phyloP scores from a whole-genome alignment of 2,888 invertebrate species.

The Meandrusa payeni region DNA sequence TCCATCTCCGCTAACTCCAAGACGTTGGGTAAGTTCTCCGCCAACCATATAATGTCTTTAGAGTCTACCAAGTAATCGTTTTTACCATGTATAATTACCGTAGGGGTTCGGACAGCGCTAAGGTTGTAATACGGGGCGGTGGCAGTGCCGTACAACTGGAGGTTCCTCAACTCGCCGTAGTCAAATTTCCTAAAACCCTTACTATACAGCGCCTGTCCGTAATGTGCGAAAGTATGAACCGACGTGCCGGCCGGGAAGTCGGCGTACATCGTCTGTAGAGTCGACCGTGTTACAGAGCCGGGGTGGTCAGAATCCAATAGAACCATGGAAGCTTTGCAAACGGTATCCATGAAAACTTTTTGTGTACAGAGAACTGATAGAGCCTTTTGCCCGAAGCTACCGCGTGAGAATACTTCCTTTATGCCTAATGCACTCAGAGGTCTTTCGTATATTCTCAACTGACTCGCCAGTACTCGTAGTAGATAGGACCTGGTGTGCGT shows the following conservation, averaged over 20 bases:
- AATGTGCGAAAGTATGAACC: constrained; percentile 40
- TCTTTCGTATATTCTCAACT: constrained; percentile 55
- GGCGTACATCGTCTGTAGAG: constrained; percentile 25
- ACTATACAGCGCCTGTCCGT: constrained; percentile 34
- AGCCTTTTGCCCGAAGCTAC: constrained; percentile 5
- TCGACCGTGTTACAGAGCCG: constrained; percentile 32
- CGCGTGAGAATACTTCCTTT: constrained; percentile 22
- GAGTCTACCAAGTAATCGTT: constrained; percentile 42
- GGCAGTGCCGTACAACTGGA: constrained; percentile 34
- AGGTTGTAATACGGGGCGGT: constrained; percentile 43
- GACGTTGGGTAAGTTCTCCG: constrained; percentile 38
- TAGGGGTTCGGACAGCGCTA: constrained; percentile 36
- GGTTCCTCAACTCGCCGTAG: constrained; percentile 38
- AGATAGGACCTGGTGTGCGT: constrained; percentile 41
- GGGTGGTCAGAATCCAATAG: constrained; percentile 24
- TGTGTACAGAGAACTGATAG: constrained; percentile 18
- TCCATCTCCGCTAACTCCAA: constrained; percentile 19
- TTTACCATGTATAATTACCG: constrained; percentile 36
- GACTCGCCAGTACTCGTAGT: constrained; percentile 72
- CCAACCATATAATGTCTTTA: constrained; percentile 35
- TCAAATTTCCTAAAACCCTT: constrained; percentile 37
- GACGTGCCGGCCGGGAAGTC: constrained; percentile 47
- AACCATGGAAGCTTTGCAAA: not conserved
- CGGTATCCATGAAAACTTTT: not conserved
- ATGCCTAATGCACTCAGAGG: constrained; percentile 15